Percentiles rank a stretch among this genome's conserved stretches.
Conservation (phyloP, 2,888 invertebrate genomes). For the Diogma glabrata region DNA sequence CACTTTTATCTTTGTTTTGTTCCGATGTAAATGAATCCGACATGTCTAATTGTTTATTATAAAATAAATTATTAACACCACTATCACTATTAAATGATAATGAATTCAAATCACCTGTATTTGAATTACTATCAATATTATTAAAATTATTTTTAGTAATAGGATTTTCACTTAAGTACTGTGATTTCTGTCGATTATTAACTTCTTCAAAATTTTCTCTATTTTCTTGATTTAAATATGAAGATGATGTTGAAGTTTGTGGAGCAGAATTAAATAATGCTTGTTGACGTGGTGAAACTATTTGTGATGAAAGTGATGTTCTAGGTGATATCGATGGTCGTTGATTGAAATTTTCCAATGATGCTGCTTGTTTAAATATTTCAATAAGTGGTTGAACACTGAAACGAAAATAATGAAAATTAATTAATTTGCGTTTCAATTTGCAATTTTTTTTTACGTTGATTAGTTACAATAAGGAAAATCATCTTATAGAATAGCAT, state of each 20-base stretch:
- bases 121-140: conserved; percentile 1
- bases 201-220: no score
- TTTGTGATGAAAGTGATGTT: conserved; percentile 25
- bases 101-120: conserved; percentile 19
- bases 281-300: no score
- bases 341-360: conserved; percentile 26
- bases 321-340: conserved; percentile 17
- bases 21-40: conserved; percentile 18
- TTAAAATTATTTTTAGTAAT: no score
- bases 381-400: conserved; percentile 17
- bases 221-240: no score
- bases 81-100: conserved; percentile 24
- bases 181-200: no score
- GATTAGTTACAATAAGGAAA: no score
- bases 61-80: conserved; percentile 16
- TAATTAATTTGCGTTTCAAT: no score
- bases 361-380: conserved; percentile 30
- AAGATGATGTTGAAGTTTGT: no score
- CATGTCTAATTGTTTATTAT: not conserved
- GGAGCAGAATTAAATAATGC: no score
- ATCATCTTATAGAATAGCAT: no score
- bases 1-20: conserved; percentile 20
- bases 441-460: no score
- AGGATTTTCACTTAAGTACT: no score
- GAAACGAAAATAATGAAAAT: not conserved